These are phyloP conservation scores for Rotaria sp. DNA, from an alignment of 2,888 invertebrate species.

Conservation along the genomic window DNA sequence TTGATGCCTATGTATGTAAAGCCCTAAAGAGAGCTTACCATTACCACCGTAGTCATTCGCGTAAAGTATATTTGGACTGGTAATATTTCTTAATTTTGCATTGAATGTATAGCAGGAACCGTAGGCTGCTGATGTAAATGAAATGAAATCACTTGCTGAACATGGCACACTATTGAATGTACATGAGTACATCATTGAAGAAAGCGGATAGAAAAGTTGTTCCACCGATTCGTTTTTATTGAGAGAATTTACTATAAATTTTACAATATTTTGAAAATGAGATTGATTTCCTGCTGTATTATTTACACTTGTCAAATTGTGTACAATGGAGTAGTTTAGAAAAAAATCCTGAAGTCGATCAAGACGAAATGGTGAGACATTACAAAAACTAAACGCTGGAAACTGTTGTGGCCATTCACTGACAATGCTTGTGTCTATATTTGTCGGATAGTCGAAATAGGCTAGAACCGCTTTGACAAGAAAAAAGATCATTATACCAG, in stretches of 20 bases:
- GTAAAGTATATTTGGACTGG: too few species aligned
- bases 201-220: background rate
- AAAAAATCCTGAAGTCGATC: background rate
- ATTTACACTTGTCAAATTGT: background rate
- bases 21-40: too few species aligned
- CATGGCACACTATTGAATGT: too few species aligned
- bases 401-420: background rate
- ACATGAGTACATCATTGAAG: background rate
- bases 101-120: too few species aligned
- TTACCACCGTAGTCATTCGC: too few species aligned
- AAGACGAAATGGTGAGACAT: background rate
- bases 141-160: too few species aligned
- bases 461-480: background rate
- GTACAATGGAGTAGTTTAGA: background rate
- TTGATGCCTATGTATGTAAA: too few species aligned
- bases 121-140: too few species aligned
- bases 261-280: fast-evolving
- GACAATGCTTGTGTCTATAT: background rate
- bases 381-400: background rate
- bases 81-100: too few species aligned
- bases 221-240: background rate
- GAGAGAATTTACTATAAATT: background rate
- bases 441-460: background rate
- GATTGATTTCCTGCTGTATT: background rate
- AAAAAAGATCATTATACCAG: background rate